These are phyloP conservation scores for Chloropsis hardwickii DNA, from an alignment of 2,113 vertebrate species.

Conservation along the genomic window DNA sequence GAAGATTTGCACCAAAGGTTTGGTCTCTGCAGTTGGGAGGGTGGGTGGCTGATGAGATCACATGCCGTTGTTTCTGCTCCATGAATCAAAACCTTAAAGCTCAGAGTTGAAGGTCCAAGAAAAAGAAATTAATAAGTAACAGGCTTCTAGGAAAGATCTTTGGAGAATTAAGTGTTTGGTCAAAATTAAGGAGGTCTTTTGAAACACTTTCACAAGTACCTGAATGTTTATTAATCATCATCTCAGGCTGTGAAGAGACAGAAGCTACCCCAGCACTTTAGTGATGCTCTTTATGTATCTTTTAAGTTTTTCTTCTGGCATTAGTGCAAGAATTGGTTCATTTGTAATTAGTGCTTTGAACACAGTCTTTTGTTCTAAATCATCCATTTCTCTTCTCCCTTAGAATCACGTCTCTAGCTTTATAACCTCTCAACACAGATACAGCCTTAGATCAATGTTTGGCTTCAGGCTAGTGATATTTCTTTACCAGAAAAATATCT, in stretches of 20 bases:
- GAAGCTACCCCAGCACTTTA: neutral
- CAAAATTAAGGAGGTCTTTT: neutral
- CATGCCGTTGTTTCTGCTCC: neutral
- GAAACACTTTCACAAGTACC: neutral
- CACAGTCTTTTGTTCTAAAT: neutral
- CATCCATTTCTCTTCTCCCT: neutral
- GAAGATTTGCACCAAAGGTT: neutral
- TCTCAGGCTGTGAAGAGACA: neutral
- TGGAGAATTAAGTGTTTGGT: neutral
- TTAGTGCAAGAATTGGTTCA: neutral
- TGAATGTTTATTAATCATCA: neutral
- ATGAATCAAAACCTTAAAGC: constrained; percentile 26
- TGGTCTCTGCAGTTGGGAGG: neutral
- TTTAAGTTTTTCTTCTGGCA: neutral
- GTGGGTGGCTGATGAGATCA: neutral
- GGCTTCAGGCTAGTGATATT: constrained; percentile 21
- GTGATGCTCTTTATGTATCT: neutral
- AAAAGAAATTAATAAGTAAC: constrained; percentile 18
- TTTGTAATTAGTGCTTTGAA: neutral
- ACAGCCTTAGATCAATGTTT: neutral
- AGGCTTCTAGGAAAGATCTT: neutral
- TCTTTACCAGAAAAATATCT: constrained; percentile 14
- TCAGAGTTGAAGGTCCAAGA: neutral
- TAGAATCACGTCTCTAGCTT: neutral
- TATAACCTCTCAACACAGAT: neutral